Percentiles rank a stretch among this genome's conserved stretches.
phyloP scores from a whole-genome alignment of 2,797 vertebrate genomes.

The Cryptoblepharus egeriae region DNA sequence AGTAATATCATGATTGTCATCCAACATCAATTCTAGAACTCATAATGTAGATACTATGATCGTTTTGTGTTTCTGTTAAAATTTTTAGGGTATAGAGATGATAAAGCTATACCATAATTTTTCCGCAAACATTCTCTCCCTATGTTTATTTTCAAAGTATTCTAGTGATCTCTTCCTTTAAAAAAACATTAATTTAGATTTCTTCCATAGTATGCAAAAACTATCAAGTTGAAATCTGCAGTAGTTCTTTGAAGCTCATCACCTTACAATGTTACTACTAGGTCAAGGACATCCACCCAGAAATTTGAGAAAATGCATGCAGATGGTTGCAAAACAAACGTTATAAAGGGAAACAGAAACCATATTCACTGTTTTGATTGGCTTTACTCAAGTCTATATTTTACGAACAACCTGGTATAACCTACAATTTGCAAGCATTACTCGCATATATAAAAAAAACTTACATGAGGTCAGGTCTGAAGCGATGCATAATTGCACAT shows the following conservation, averaged over 20 bases:
- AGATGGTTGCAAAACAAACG: constrained; percentile 5
- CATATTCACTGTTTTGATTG: background rate
- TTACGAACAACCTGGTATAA: background rate
- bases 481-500: constrained; percentile 94
- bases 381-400: background rate
- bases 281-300: constrained; percentile 1
- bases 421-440: background rate
- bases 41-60: background rate
- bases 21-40: background rate
- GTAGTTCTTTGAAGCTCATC: constrained; percentile 44
- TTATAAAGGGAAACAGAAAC: constrained; percentile 1
- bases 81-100: background rate
- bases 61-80: background rate
- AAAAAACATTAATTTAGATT: background rate
- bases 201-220: constrained; percentile 26
- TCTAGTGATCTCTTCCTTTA: background rate
- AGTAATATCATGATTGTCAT: background rate
- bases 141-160: constrained; percentile 23
- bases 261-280: constrained; percentile 29
- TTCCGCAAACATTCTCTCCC: background rate
- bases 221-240: constrained; percentile 42
- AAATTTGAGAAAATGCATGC: background rate
- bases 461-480: constrained; percentile 93
- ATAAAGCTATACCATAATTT: background rate
- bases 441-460: constrained; percentile 52